Evolutionary conservation across 2,113 vertebrate species (phyloP).

Genomic region (Madoqua kirkii): DNA sequence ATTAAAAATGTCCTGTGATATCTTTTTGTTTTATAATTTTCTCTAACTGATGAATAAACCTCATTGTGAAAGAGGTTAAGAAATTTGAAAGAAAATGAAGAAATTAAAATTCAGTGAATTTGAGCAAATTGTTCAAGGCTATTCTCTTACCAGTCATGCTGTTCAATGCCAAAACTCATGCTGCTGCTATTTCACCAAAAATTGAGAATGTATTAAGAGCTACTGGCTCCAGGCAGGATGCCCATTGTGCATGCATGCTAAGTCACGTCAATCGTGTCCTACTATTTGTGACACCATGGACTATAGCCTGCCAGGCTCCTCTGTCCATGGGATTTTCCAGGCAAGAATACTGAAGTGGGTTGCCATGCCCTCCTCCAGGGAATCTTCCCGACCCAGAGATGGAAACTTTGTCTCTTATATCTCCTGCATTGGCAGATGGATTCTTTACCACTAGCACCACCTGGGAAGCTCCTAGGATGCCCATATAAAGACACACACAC

Average conservation of each 20-base stretch:
- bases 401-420: neutral
- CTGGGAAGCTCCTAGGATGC: neutral
- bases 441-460: neutral
- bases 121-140: neutral
- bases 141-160: neutral
- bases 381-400: neutral
- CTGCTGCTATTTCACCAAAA: neutral
- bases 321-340: neutral
- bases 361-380: neutral
- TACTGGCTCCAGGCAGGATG: neutral
- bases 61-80: neutral
- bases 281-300: neutral
- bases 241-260: neutral
- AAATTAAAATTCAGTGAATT: neutral
- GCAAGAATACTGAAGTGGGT: neutral
- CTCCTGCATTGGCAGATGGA: neutral
- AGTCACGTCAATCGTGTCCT: neutral
- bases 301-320: neutral
- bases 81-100: neutral
- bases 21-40: neutral
- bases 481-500: neutral
- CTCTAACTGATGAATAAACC: neutral
- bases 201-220: neutral
- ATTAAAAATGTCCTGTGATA: neutral
- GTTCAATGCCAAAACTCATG: neutral